Base-by-base conservation (phyloP, 2,797 vertebrate genomes). In the Poeciliopsis turneri region DNA sequence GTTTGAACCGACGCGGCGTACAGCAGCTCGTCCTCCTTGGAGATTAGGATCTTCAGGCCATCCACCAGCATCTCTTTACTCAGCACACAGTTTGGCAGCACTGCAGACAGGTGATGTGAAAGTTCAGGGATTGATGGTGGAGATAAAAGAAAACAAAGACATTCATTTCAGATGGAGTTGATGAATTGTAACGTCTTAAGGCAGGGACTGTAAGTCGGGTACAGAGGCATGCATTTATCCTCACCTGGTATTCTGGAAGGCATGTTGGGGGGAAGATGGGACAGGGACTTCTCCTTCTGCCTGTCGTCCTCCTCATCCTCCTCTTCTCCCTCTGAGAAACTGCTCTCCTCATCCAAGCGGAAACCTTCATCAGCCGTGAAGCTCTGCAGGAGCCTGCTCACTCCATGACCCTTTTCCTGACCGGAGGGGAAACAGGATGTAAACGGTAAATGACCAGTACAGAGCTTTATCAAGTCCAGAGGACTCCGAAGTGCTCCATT, bases 11-110 rank as follows among this genome's bases (percentile, higher is more conserved):
- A 97, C 81, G 97, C 98, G 0, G 98, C 97, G 0, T 99, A 99
- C 25, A 99, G 96, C 90, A 99, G 94, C 84, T 98, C 97, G 68
- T 99, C 98, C 87, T 99, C 98, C 86, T 98, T 99, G 77, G 98
- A 97, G 84, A 99, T 98, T 70, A 99, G 95, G 91, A 99, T 97
- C 55, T 97, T 97, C 78, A 99, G 94, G 16, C 98, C 98, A 0
- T 99, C 98, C 87, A 96, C 96, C 78, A 99, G 92, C 88, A 97
- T 97, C 84, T 97, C 97, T 93, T 97, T 98, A 87, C 96, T 97
- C 88, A 99, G 95, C 87, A 97, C 94, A 30, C 98, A 99, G 72
- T 97, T 96, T 13, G 97, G 97, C 36, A 96, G 93, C 79, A 94
- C 95, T 91, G 88, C 30, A 59, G 78, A 84, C 73, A 81, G 80